Evolutionary conservation across 1,140 invertebrate genomes (phyloP).

Genomic region (Mizuhopecten yessoensis): DNA sequence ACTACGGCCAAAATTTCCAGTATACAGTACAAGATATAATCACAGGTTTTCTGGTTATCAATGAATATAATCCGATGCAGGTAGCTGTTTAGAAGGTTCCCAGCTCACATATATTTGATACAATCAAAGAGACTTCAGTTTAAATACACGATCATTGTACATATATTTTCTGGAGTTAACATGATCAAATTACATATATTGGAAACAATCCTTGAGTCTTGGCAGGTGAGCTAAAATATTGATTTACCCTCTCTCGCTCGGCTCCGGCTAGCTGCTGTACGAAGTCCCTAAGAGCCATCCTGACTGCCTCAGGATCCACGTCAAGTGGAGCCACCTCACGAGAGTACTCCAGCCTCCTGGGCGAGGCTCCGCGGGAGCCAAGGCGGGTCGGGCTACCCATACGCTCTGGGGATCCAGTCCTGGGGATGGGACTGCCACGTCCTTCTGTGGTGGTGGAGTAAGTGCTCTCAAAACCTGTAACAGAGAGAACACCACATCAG

Average conservation of each 20-base stretch:
- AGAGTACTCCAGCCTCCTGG: slow-evolving; percentile 66
- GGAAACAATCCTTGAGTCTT: too few species aligned
- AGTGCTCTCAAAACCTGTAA: slow-evolving; percentile 82
- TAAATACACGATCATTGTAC: too few species aligned
- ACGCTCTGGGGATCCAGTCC: slow-evolving; percentile 81
- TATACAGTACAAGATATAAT: too few species aligned
- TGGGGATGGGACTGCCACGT: slow-evolving; percentile 80
- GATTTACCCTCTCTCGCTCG: slow-evolving; percentile 91
- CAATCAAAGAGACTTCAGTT: too few species aligned
- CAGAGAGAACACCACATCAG: slow-evolving; percentile 45
- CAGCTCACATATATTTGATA: too few species aligned
- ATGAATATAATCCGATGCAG: too few species aligned
- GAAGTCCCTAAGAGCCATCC: slow-evolving; percentile 92
- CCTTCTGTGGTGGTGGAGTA: slow-evolving; percentile 83
- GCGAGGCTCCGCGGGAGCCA: slow-evolving; percentile 67
- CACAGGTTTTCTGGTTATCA: too few species aligned
- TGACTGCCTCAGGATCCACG: slow-evolving; percentile 93
- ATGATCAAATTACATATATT: too few species aligned
- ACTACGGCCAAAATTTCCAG: too few species aligned
- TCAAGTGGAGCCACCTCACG: slow-evolving; percentile 83
- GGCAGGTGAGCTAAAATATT: too few species aligned
- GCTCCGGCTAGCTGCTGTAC: slow-evolving; percentile 95
- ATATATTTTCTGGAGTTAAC: too few species aligned
- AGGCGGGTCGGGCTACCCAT: slow-evolving; percentile 71
- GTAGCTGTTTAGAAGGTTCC: too few species aligned